Percentiles rank a stretch among this genome's conserved stretches.
phyloP scores from a whole-genome alignment of 2,113 vertebrate genomes.

The cattle (Bos taurus) region ARS-UCD2.0 NC_037338.1:30866501-30867000 shows the following conservation, averaged over 20 bases:
- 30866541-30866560: neutral
- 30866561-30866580: neutral
- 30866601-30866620: neutral
- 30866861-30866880: neutral
- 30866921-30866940: neutral
- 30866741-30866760: neutral
- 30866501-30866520: neutral
- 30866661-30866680: neutral
- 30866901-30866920: neutral
- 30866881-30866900: neutral
- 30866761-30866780: neutral
- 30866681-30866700: neutral
- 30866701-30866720: neutral
- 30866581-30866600: neutral
- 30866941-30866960: neutral
- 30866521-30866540: neutral
- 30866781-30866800: neutral
- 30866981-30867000: neutral
- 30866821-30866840: neutral
- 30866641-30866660: neutral
- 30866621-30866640: neutral
- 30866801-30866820: neutral
- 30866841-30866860: neutral
- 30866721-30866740: neutral
- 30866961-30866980: neutral